Base-by-base conservation (phyloP, 2,113 vertebrate species). In the Papio anubis region DNA sequence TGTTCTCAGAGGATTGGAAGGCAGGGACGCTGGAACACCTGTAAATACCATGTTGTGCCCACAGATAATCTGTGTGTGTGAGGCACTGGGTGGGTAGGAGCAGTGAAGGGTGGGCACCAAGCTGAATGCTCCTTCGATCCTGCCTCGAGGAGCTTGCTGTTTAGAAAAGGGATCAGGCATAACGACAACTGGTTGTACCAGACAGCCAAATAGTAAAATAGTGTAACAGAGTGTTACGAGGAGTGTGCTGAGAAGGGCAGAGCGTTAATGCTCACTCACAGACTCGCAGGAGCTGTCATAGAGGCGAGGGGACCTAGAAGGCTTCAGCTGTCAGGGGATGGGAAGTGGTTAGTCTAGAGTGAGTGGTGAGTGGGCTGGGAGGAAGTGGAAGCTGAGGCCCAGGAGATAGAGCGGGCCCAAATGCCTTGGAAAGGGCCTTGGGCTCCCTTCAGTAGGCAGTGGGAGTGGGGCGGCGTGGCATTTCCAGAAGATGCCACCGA, bases 381-480 rank as follows among this genome's bases (percentile, higher is more conserved):
- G 17, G 45, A 80, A 32, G 1, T 14, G 48, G 64, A 64, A 50
- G 61, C 18, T 1, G 20, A 32, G 12, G 43, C 70, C 9, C 8
- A 61, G 88, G 64, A 43, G 18, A 6, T 5, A 27, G 43, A 52
- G n/a, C 59, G 38, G 9, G 18, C 10, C 80, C 30, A 2, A 1
- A 13, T 70, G 40, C 20, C 64, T 64, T 14, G 27, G 30, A 78
- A 35, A 70, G 25, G 76, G 86, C 3, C 2, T 1, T 0, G 72
- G 87, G 52, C 38, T 78, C 20, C 52, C 68, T 40, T 27, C 17
- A 23, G 50, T 18, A 23, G 55, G 30, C 55, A 10, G 40, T 20
- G 27, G 70, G 64, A 16, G 9, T 11, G 59, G 52, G 83, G 43
- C 0, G 0, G 25, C 0, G 0, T n/a, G 78, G 52, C 16, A 5